Evolutionary conservation across 2,113 vertebrate species (phyloP).

Genomic region (Taxidea taxus): DNA sequence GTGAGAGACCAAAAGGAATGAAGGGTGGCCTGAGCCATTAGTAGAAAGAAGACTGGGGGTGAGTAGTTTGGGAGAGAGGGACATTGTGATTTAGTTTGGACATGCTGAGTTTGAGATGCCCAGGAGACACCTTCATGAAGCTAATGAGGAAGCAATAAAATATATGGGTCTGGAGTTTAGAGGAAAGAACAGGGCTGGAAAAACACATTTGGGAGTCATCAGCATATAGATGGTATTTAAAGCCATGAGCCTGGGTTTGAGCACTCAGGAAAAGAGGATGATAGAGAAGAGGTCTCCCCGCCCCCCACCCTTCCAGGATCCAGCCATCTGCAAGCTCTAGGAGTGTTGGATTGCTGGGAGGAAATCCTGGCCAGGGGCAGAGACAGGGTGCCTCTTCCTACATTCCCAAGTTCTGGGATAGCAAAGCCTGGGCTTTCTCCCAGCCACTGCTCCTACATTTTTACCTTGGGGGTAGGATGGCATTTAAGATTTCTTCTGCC

Average conservation of each 20-base stretch:
- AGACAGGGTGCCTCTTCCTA: not conserved
- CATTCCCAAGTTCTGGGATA: not conserved
- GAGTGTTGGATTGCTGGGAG: not conserved
- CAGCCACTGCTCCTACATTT: constrained; percentile 25
- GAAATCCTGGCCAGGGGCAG: not conserved
- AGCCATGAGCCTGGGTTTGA: not conserved
- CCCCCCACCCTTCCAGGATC: not conserved
- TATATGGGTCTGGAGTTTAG: not conserved
- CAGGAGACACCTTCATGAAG: not conserved
- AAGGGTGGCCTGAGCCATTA: not conserved
- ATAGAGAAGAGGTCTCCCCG: not conserved
- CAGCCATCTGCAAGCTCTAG: not conserved
- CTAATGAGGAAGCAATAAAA: not conserved
- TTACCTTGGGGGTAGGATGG: constrained; percentile 93
- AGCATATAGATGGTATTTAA: not conserved
- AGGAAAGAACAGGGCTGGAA: not conserved
- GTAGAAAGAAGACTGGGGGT: not conserved
- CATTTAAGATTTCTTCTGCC: constrained; percentile 90
- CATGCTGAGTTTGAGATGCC: not conserved
- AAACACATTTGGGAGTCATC: not conserved
- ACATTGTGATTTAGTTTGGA: not conserved
- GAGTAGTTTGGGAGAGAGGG: not conserved
- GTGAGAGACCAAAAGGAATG: not conserved
- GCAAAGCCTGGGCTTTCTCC: not conserved
- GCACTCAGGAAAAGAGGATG: not conserved